These are phyloP conservation scores for Papilio aristodemus DNA, from an alignment of 1,140 invertebrate genomes.

Conservation along the genomic window DNA sequence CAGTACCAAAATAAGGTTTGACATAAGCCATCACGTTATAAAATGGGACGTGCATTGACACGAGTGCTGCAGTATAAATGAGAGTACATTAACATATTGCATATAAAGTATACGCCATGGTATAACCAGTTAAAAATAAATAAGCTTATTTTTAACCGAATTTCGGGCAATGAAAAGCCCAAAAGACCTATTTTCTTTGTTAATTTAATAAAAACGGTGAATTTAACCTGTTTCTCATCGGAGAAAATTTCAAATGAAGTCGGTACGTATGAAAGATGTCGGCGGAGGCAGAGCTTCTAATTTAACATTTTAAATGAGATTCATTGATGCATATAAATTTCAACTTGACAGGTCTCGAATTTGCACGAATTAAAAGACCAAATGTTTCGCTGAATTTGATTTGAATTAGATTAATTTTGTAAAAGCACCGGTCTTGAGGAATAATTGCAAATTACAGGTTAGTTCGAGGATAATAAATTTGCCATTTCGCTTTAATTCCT, in stretches of 20 bases:
- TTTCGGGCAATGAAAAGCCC: too few relatives aligned
- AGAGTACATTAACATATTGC: too few relatives aligned
- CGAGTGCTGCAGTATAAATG: too few relatives aligned
- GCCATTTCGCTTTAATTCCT: neutral
- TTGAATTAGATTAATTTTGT: constrained; percentile 27
- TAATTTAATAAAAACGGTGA: too few relatives aligned
- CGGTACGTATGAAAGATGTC: neutral
- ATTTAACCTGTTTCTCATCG: neutral
- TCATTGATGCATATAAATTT: constrained; percentile 21
- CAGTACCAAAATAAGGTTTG: too few relatives aligned
- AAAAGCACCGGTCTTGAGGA: neutral
- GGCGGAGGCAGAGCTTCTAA: neutral
- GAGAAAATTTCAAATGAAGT: neutral
- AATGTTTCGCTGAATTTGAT: constrained; percentile 31
- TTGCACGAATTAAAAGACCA: constrained; percentile 18
- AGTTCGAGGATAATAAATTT: constrained; percentile 4
- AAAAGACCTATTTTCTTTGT: too few relatives aligned
- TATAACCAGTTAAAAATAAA: too few relatives aligned
- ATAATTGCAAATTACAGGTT: constrained; percentile 27
- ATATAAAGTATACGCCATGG: too few relatives aligned
- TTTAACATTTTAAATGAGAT: constrained; percentile 15
- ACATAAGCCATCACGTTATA: too few relatives aligned
- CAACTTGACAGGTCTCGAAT: constrained; percentile 11
- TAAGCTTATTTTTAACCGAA: too few relatives aligned
- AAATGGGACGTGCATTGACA: too few relatives aligned